Percentiles rank a stretch among this genome's conserved stretches.
Evolutionary conservation across 2,113 vertebrate genomes (phyloP).

Genomic region (Siniperca chuatsi): DNA sequence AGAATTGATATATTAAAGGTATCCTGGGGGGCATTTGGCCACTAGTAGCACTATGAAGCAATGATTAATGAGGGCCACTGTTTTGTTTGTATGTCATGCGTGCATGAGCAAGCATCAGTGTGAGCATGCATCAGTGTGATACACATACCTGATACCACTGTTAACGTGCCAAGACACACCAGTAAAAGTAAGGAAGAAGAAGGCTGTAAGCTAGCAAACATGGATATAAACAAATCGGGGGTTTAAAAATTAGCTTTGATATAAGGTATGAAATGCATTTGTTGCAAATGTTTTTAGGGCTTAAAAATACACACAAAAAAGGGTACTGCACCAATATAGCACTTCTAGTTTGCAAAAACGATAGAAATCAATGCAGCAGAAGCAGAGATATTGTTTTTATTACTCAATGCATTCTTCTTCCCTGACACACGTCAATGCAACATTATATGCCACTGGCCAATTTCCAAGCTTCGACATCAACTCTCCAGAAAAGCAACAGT

Average conservation of each 20-base stretch:
- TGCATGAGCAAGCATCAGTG: not conserved
- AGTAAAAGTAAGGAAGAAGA: not conserved
- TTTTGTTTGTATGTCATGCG: too few relatives aligned
- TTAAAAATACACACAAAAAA: not conserved
- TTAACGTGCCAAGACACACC: not conserved
- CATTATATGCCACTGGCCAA: not conserved
- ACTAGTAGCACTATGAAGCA: too few relatives aligned
- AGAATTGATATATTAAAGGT: not conserved
- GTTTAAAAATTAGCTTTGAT: too few relatives aligned
- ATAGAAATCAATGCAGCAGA: not conserved
- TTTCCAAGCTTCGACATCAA: constrained; percentile 15
- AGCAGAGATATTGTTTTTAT: not conserved
- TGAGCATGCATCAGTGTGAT: not conserved
- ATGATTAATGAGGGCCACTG: not conserved
- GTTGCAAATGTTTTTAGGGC: not conserved
- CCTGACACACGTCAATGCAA: not conserved
- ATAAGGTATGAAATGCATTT: not conserved
- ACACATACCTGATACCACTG: too few relatives aligned
- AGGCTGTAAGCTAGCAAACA: not conserved
- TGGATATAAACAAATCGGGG: not conserved
- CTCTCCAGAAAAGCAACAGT: constrained; percentile 1
- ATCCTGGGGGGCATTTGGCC: too few relatives aligned
- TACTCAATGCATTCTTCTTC: not conserved
- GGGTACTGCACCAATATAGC: not conserved
- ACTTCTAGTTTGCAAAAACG: not conserved